phyloP scores from a whole-genome alignment of 1,140 invertebrate genomes.

The Batillaria attramentaria region DNA sequence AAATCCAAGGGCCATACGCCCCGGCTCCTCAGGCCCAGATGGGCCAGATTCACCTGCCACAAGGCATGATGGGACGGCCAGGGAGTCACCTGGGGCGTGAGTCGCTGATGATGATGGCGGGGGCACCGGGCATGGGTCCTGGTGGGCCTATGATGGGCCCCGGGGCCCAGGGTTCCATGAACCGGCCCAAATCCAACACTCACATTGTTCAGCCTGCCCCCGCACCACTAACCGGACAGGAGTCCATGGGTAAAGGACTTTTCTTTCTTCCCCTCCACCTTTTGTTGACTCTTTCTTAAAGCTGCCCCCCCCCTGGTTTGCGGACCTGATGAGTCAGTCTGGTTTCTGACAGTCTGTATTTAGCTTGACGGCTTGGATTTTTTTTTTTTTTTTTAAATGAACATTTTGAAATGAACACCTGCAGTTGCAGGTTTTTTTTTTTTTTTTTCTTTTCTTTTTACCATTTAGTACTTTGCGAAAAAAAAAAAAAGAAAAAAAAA shows the following conservation, averaged over 20 bases:
- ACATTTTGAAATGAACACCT: too few species aligned
- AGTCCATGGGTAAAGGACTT: slow-evolving; percentile 25
- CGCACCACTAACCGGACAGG: slow-evolving; percentile 15
- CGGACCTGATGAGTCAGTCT: too few species aligned
- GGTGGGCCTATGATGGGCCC: not conserved
- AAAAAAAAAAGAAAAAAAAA: too few species aligned
- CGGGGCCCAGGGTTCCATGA: not conserved
- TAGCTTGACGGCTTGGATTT: too few species aligned
- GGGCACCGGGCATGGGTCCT: slow-evolving; percentile 29
- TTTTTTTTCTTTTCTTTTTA: too few species aligned
- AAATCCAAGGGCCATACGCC: slow-evolving; percentile 31
- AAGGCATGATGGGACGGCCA: slow-evolving; percentile 42
- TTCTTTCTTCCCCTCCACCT: too few species aligned
- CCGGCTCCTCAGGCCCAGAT: slow-evolving; percentile 24
- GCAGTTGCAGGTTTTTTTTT: too few species aligned
- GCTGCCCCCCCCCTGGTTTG: too few species aligned
- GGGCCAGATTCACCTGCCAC: slow-evolving; percentile 29
- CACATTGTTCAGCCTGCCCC: slow-evolving; percentile 27
- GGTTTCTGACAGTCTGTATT: too few species aligned
- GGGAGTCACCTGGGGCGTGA: slow-evolving; percentile 29
- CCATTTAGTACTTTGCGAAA: too few species aligned
- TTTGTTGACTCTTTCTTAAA: too few species aligned
- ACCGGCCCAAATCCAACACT: slow-evolving; percentile 12
- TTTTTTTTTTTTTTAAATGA: too few species aligned
- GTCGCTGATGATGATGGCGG: slow-evolving; percentile 25